A percentile compares a stretch with the other conserved stretches of the same genome.
These are phyloP conservation scores for Spea bombifrons DNA, from an alignment of 2,113 vertebrate genomes.

Conservation along the genomic window DNA sequence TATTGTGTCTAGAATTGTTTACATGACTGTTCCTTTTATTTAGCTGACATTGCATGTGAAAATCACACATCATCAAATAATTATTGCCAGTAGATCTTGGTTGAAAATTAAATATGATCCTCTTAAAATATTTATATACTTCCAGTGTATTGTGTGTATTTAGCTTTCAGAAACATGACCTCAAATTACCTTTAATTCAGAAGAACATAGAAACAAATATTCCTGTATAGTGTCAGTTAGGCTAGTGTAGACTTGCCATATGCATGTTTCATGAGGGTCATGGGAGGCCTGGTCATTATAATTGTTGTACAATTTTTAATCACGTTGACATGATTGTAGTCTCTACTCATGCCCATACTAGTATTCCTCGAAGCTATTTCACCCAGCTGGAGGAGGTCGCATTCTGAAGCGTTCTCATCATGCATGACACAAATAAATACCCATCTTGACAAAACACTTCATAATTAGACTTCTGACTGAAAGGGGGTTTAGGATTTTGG, in stretches of 20 bases:
- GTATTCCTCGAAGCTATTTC: neutral
- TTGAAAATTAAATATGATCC: too few relatives aligned
- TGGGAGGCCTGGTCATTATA: neutral
- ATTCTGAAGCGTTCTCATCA: neutral
- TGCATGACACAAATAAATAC: neutral
- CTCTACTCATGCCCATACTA: neutral
- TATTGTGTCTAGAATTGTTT: too few relatives aligned
- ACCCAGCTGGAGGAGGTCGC: neutral
- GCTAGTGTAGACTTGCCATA: neutral
- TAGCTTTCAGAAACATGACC: neutral
- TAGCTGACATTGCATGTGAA: too few relatives aligned
- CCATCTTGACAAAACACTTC: too few relatives aligned
- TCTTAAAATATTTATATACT: too few relatives aligned
- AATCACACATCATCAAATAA: too few relatives aligned
- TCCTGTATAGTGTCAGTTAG: neutral
- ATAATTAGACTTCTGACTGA: too few relatives aligned
- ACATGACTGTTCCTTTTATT: too few relatives aligned
- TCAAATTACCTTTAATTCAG: neutral
- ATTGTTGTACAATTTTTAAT: conserved; percentile 2
- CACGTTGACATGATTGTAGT: neutral
- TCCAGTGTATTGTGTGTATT: too few relatives aligned
- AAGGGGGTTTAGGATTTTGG: too few relatives aligned
- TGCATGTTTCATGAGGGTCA: neutral
- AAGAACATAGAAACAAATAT: neutral
- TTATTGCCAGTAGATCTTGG: too few relatives aligned